Evolutionary conservation across 2,888 invertebrate species (phyloP), one percentile per base, ranked within the genome.

Genomic region (Dolichomitus sp.): DNA sequence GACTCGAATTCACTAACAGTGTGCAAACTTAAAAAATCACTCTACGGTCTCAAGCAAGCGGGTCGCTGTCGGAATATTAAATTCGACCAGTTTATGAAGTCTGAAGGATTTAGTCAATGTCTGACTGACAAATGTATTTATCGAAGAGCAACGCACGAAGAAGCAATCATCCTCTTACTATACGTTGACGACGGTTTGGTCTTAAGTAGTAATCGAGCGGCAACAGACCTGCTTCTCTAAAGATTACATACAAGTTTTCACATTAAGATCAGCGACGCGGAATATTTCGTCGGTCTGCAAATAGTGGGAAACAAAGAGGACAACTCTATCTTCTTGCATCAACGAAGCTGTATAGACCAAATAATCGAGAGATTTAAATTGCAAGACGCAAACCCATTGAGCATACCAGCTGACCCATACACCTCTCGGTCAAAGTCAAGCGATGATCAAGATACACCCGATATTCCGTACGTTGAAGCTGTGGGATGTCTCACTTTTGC

Each of bases 401-500:
- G 70, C 9, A 76, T 76, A 19, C 81, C 80, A 42, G 80, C 68
- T 17, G 70, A 83, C 72, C 78, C 74, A 4, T 11, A 72, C 30
- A 27, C 30, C 23, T n/a, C 14, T n/a, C n/a, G n/a, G 23, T 76
- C 23, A 48, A 68, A 17, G 30, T 48, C 17, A 37, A 17, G 0
- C 11, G n/a, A 37, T n/a, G 37, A 61, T 17, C 5, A 61, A 61
- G 17, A 6, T 0, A n/a, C 17, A 52, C 17, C 5, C 14, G 5
- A 19, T 19, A 11, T 66, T 12, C 80, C 80, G 4, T 83, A 76
- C 54, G 75, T 79, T 9, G 80, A 83, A 65, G 79, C 81, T 7
- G 75, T 86, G 0, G 84, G 86, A 9, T 78, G 70, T 54, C 75
- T 85, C 2, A 78, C 85, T 75, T 81, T 59, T 81, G 52, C 74